phyloP scores from a whole-genome alignment of 2,888 invertebrate genomes.

The Caradrina kadenii region DNA sequence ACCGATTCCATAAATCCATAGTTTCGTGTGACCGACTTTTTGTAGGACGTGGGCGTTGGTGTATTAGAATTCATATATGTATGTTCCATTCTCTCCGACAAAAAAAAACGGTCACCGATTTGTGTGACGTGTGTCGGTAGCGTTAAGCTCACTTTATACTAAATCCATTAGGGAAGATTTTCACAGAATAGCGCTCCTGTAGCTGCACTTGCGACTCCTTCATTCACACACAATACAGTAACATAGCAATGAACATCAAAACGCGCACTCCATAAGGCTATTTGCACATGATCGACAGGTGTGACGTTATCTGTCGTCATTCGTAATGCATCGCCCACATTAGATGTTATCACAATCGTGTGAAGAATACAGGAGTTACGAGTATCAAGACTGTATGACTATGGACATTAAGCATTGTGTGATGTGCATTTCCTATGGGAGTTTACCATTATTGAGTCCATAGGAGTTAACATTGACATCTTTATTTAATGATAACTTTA shows the following conservation, averaged over 20 bases:
- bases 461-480: background rate
- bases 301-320: conserved; percentile 12
- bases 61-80: no score
- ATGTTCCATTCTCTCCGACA: no score
- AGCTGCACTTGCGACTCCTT: background rate
- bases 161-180: no score
- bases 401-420: background rate
- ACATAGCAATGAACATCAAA: conserved; percentile 8
- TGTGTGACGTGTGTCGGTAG: no score
- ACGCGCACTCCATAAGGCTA: conserved; percentile 3
- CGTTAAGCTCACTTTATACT: no score
- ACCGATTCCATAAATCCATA: no score
- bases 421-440: background rate
- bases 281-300: conserved; percentile 28
- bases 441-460: background rate
- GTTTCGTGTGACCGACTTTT: no score
- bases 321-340: conserved; percentile 41
- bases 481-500: no score
- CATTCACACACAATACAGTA: background rate
- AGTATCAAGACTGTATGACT: conserved; percentile 10
- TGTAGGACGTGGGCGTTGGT: no score
- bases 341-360: conserved; percentile 49
- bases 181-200: no score
- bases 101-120: no score
- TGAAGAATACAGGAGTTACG: conserved; percentile 25